phyloP scores from a whole-genome alignment of 2,888 invertebrate species.

The Anoplius nigerrimus region DNA sequence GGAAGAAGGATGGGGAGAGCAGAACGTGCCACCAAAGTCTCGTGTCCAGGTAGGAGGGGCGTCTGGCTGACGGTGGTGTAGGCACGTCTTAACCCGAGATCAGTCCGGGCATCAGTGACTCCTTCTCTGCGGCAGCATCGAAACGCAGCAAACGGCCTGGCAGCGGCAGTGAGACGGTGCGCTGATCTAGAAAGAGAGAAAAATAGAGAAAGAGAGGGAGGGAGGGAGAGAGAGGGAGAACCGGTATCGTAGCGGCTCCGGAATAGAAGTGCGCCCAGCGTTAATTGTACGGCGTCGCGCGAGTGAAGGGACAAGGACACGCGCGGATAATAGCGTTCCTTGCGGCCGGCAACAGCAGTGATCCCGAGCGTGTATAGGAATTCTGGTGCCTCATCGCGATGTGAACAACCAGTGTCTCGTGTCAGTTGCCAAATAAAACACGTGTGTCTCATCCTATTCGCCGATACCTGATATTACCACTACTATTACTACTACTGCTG shows the following conservation, averaged over 20 bases:
- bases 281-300: background rate
- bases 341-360: too few species aligned
- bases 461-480: too few species aligned
- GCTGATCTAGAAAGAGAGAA: too few species aligned
- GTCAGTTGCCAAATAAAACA: too few species aligned
- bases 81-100: slow-evolving; percentile 65
- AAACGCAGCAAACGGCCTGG: slow-evolving; percentile 42
- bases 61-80: slow-evolving; percentile 51
- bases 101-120: slow-evolving; percentile 67
- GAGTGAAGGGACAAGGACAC: too few species aligned
- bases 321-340: too few species aligned
- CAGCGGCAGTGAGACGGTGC: too few species aligned
- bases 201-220: background rate
- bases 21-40: slow-evolving; percentile 19
- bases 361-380: too few species aligned
- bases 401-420: too few species aligned
- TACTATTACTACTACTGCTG: too few species aligned
- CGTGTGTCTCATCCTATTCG: too few species aligned
- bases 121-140: slow-evolving; percentile 68
- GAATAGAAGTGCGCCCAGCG: background rate
- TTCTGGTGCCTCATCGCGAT: too few species aligned
- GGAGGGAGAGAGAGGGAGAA: background rate
- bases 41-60: slow-evolving; percentile 53
- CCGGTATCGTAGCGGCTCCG: slow-evolving; percentile 6
- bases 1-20: slow-evolving; percentile 22